Conservation (phyloP, 2,797 vertebrate genomes). For the Naso thynnoides region DNA sequence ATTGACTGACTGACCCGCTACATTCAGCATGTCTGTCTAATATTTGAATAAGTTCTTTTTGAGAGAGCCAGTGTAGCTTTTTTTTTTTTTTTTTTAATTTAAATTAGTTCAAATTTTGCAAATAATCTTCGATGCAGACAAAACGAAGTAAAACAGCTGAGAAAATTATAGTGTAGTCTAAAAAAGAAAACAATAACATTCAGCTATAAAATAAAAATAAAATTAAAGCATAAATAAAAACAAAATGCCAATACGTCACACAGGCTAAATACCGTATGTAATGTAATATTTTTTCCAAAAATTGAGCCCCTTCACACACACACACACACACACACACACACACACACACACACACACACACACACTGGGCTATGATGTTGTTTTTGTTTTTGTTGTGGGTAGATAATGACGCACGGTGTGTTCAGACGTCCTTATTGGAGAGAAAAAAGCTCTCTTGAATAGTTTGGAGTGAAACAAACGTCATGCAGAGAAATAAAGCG, state of each 20-base stretch:
- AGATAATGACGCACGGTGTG: slow-evolving; percentile 5
- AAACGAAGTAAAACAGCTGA: too few relatives aligned
- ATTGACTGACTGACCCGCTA: not conserved
- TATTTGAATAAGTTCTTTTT: not conserved
- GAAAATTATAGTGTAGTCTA: too few relatives aligned
- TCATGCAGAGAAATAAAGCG: not conserved
- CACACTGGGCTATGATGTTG: not conserved
- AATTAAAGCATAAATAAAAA: not conserved
- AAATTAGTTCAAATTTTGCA: not conserved
- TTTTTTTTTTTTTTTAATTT: not conserved
- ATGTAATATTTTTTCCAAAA: not conserved
- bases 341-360: too few relatives aligned
- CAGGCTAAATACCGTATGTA: not conserved
- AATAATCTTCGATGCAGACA: not conserved
- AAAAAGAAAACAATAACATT: too few relatives aligned
- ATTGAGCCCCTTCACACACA: not conserved
- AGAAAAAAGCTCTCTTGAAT: not conserved
- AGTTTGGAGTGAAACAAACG: not conserved
- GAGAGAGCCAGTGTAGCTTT: too few relatives aligned
- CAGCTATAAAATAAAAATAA: not conserved
- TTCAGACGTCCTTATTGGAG: too few relatives aligned
- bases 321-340: too few relatives aligned
- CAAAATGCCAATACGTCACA: not conserved
- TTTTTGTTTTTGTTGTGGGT: not conserved
- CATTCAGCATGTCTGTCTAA: not conserved